These are phyloP conservation scores for Cyanoramphus novaezelandiae DNA, from an alignment of 2,113 vertebrate species.

Conservation along the genomic window DNA sequence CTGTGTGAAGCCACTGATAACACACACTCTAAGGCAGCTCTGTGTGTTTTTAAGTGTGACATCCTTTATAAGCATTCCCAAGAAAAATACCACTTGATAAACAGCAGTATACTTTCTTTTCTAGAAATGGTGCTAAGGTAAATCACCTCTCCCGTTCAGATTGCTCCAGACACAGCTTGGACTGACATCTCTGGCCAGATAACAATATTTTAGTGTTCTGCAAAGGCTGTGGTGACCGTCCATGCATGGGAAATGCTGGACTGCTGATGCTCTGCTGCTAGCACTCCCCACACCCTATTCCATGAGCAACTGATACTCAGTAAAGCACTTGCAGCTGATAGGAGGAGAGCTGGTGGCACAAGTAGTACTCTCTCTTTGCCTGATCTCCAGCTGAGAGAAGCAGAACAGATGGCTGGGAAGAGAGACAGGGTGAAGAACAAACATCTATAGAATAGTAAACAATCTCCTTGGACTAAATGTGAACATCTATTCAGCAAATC, in stretches of 20 bases:
- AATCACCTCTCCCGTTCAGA: neutral
- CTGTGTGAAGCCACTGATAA: neutral
- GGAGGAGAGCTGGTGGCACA: neutral
- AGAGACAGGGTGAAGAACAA: neutral
- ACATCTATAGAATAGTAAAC: neutral
- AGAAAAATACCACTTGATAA: neutral
- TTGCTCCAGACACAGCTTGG: neutral
- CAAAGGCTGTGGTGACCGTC: neutral
- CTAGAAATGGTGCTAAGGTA: neutral
- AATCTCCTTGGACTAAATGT: neutral
- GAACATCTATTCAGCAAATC: neutral
- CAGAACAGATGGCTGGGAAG: slow-evolving; percentile 2
- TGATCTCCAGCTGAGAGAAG: neutral
- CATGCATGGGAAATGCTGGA: fast-evolving
- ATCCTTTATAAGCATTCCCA: neutral
- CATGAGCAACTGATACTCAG: neutral
- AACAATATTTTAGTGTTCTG: neutral
- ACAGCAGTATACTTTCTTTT: neutral
- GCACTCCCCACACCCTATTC: neutral
- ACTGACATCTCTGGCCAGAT: neutral
- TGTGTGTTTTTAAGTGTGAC: neutral
- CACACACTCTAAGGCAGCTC: neutral
- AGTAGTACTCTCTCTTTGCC: neutral
- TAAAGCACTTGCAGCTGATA: neutral
- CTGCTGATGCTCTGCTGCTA: neutral